Base-by-base conservation (phyloP, 2,888 invertebrate genomes). In the Drosophila conformis region DNA sequence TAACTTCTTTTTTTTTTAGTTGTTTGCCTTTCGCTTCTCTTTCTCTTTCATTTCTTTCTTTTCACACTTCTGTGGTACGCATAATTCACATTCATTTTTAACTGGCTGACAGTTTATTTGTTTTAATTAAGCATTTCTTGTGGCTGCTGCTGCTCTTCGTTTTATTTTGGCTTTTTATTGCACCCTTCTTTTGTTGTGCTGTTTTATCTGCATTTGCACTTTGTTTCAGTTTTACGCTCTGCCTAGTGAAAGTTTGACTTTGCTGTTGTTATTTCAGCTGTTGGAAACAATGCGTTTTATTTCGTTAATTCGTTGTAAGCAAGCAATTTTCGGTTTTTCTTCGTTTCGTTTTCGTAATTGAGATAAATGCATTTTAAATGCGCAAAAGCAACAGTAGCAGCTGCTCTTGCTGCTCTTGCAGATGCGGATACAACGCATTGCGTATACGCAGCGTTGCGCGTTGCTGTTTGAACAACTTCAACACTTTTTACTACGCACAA, bases 321-420 rank as follows among this genome's bases (percentile, higher is more conserved):
- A 75, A 82, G 83, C 86, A 81, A 83, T 76, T 82, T 85, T 66
- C 38, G 25, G 27, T 38, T 59, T 60, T 46, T 68, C 58, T 68
- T 35, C 58, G 59, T 68, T 54, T 64, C 54, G 49, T 67, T 64
- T 62, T 70, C 64, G 78, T 83, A 90, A 87, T 90, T 90, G 89
- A 90, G 87, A 90, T 86, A 90, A 87, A 90, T 87, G 87, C 87
- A 83, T 86, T 87, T 86, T 68, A 89, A 87, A 85, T 82, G 87
- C 75, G 73, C 80, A 73, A 59, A 64, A 42, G 60, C 72, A 69
- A 51, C 54, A 51, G 31, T 65, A 65, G 15, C 62, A 29, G 35
- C 58, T 42, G 38, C 33, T 48, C 59, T 60, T 53, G 35, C 58
- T 42, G 38, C 33, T 48, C 59, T 60, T 53, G 51, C n/a, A 31